These are phyloP conservation scores for Tetragonula carbonaria DNA, from an alignment of 2,888 invertebrate species.

Conservation along the genomic window DNA sequence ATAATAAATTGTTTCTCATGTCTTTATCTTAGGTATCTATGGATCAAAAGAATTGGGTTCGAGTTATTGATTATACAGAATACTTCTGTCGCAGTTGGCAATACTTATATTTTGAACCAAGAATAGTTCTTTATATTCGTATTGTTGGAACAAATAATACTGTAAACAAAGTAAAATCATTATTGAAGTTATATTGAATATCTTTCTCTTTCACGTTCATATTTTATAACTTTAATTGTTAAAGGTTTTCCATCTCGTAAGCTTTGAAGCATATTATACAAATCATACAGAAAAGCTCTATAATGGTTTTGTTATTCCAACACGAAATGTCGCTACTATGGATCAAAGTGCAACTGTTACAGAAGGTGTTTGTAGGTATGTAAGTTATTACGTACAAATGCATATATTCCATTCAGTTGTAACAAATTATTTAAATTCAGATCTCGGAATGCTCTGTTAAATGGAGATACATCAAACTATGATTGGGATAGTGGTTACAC, in stretches of 20 bases:
- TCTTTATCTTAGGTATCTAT: conserved; percentile 89
- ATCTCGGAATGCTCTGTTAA: conserved; percentile 96
- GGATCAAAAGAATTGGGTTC: conserved; percentile 97
- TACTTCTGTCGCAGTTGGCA: conserved; percentile 99
- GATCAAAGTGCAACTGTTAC: conserved; percentile 96
- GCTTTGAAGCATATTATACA: conserved; percentile 95
- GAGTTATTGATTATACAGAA: conserved; percentile 95
- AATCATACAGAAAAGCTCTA: conserved; percentile 90
- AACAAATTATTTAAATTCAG: conserved; percentile 83
- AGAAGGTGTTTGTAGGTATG: conserved; percentile 94
- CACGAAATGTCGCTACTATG: conserved; percentile 96
- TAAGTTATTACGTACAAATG: background rate
- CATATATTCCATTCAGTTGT: background rate
- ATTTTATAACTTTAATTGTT: conserved; percentile 41
- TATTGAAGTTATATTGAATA: background rate
- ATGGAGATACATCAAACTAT: conserved; percentile 97
- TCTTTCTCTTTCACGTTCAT: background rate
- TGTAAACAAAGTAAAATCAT: conserved; percentile 90
- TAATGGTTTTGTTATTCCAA: conserved; percentile 92
- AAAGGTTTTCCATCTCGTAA: conserved; percentile 95
- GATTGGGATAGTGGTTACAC: conserved; percentile 99
- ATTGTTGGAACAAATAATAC: conserved; percentile 97
- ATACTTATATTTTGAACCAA: conserved; percentile 94
- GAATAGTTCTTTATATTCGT: conserved; percentile 94
- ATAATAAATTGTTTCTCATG: conserved; percentile 3